phyloP scores from a whole-genome alignment of 2,797 vertebrate species.

The Champsocephalus esox region DNA sequence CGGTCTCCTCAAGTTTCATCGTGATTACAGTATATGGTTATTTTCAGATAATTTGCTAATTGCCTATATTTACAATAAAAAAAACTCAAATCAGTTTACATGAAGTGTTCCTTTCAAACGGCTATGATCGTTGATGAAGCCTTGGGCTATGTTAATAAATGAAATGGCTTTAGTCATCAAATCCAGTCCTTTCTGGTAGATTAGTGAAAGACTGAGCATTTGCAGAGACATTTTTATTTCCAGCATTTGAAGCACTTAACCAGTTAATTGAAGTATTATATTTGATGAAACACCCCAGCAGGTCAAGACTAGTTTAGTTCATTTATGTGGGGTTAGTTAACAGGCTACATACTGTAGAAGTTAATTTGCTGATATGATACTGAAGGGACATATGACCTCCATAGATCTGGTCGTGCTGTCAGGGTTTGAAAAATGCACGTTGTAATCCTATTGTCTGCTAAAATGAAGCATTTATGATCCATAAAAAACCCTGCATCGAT shows the following conservation, averaged over 20 bases:
- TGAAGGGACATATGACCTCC: not conserved
- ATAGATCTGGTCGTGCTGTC: not conserved
- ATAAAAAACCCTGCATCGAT: constrained; percentile 16
- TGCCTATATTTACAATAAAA: not conserved
- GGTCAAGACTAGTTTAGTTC: not conserved
- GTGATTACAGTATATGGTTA: not conserved
- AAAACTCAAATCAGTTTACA: not conserved
- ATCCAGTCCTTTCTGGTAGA: not conserved
- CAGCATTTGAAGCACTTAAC: not conserved
- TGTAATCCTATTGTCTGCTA: not conserved
- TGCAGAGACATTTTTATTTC: not conserved
- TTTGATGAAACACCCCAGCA: not conserved
- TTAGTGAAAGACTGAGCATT: not conserved
- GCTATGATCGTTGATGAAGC: constrained; percentile 6
- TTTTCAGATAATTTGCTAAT: constrained; percentile 9
- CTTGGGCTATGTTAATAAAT: not conserved
- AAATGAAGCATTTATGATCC: constrained; percentile 13
- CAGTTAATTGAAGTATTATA: not conserved
- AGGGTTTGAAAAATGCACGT: not conserved
- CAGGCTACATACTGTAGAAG: not conserved
- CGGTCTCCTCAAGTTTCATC: not conserved
- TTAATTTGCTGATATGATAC: not conserved
- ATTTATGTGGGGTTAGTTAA: not conserved
- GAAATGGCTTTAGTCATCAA: not conserved
- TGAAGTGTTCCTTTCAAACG: constrained; percentile 2